phyloP scores from a whole-genome alignment of 1,140 invertebrate genomes.

The Pissodes strobi region DNA sequence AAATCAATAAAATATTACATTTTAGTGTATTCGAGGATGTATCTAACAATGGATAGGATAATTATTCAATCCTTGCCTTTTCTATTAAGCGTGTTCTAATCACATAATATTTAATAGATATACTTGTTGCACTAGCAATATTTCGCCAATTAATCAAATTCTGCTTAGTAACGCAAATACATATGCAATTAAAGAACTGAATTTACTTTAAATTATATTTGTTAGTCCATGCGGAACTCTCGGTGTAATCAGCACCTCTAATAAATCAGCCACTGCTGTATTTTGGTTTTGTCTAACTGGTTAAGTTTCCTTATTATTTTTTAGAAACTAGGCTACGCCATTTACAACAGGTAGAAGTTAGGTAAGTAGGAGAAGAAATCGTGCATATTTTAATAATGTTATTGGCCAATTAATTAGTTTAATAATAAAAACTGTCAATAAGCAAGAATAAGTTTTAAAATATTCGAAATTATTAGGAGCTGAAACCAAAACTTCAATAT shows the following conservation, averaged over 20 bases:
- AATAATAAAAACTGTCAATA: no score
- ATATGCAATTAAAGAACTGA: constrained; percentile 31
- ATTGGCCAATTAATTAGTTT: no score
- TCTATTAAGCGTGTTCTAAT: no score
- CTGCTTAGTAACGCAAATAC: no score
- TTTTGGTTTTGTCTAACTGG: constrained; percentile 32
- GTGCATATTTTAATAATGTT: not conserved
- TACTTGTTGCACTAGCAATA: constrained; percentile 12
- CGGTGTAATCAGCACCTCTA: constrained; percentile 34
- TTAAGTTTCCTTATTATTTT: constrained; percentile 35
- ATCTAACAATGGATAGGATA: no score
- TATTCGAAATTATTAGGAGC: no score
- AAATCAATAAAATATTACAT: no score
- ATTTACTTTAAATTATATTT: constrained; percentile 39
- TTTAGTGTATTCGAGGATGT: no score
- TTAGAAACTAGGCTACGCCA: constrained; percentile 18
- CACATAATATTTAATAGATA: no score
- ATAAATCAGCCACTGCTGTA: constrained; percentile 36
- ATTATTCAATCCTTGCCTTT: no score
- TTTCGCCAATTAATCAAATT: constrained; percentile 14
- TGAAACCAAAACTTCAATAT: no score
- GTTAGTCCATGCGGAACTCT: constrained; percentile 36
- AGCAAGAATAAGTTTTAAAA: no score
- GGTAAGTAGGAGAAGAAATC: not conserved
- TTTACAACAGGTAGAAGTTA: constrained; percentile 6